A percentile compares a stretch with the other conserved stretches of the same genome.
These are phyloP conservation scores for Bombus impatiens DNA, from an alignment of 1,140 invertebrate species.

Conservation along the genomic window DNA sequence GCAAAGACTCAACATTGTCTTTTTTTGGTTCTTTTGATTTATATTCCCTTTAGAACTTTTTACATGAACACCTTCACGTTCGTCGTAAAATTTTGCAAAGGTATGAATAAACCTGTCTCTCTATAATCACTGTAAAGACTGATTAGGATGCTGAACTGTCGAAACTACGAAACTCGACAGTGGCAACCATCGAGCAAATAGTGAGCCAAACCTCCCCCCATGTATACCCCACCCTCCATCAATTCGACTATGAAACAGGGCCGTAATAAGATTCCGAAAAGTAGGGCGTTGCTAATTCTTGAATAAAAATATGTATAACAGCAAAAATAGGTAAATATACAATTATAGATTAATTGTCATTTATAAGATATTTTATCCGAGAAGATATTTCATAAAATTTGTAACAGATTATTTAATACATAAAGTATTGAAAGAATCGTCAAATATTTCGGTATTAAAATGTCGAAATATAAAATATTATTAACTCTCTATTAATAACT, in stretches of 20 bases:
- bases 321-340: not conserved
- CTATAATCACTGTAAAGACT: constrained; percentile 11
- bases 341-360: not conserved
- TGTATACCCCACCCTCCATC: constrained; percentile 46
- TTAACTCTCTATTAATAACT: not conserved
- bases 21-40: constrained; percentile 10
- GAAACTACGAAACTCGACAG: constrained; percentile 57
- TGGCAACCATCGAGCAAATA: constrained; percentile 57
- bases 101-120: not conserved
- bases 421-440: not conserved
- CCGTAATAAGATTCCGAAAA: constrained; percentile 25
- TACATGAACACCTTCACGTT: constrained; percentile 26
- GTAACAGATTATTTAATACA: not conserved
- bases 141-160: constrained; percentile 26
- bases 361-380: not conserved
- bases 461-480: too few species aligned
- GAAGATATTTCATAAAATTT: not conserved
- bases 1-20: constrained; percentile 70
- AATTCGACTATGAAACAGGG: constrained; percentile 51
- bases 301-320: not conserved
- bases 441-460: too few species aligned
- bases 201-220: constrained; percentile 49
- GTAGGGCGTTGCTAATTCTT: not conserved
- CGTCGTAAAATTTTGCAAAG: not conserved
- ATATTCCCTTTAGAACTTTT: not conserved